A percentile compares a stretch with the other conserved stretches of the same genome.
Conservation (phyloP, 2,113 vertebrate genomes). For the Agelaius phoeniceus region DNA sequence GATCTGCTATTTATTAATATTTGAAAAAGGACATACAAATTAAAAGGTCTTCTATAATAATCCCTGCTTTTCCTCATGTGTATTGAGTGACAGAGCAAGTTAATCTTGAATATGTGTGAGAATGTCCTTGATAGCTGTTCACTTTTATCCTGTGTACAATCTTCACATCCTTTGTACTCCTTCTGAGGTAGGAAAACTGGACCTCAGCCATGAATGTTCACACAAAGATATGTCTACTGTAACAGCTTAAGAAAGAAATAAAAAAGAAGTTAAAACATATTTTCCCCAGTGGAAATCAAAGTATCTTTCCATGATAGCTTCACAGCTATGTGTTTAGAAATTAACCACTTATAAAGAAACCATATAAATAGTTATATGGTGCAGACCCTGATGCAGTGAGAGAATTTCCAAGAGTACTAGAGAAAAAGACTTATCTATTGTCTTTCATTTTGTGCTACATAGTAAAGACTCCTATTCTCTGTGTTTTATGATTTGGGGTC, state of each 20-base stretch:
- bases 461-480: background rate
- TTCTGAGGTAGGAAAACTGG: background rate
- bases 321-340: background rate
- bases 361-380: background rate
- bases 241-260: background rate
- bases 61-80: background rate
- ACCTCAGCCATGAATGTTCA: background rate
- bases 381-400: background rate
- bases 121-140: background rate
- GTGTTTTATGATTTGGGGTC: background rate
- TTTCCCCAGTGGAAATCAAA: background rate
- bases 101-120: background rate
- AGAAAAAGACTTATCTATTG: background rate
- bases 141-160: background rate
- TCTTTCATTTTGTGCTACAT: background rate
- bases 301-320: background rate
- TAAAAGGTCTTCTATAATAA: background rate
- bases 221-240: background rate
- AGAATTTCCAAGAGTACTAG: background rate
- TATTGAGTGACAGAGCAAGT: background rate
- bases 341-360: background rate
- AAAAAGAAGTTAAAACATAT: background rate
- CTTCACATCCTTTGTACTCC: background rate
- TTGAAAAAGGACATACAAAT: background rate
- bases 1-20: background rate